A percentile compares a stretch with the other conserved stretches of the same genome.
These are phyloP conservation scores for Gouania willdenowi DNA, from an alignment of 2,797 vertebrate species.

Conservation along the genomic window DNA sequence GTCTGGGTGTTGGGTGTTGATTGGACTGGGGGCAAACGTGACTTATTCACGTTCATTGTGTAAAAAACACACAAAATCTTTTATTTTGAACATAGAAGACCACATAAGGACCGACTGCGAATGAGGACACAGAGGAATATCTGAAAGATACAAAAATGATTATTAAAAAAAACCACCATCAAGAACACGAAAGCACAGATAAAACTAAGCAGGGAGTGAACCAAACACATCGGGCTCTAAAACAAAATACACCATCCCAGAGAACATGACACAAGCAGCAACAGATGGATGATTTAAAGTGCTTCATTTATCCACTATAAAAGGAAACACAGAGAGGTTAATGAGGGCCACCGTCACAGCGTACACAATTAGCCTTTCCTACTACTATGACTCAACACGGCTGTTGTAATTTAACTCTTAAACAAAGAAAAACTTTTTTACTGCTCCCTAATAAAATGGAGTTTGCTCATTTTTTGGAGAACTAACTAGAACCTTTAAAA, in stretches of 20 bases:
- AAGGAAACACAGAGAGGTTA: slow-evolving; percentile 68
- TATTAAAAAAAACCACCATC: too few relatives aligned
- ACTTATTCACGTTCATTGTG: too few relatives aligned
- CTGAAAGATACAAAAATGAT: too few relatives aligned
- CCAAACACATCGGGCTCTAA: too few relatives aligned
- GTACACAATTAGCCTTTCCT: slow-evolving; percentile 63
- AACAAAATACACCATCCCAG: background rate
- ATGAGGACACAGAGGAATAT: too few relatives aligned
- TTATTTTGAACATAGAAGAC: too few relatives aligned
- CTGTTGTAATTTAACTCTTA: slow-evolving; percentile 53
- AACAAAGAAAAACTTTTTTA: slow-evolving; percentile 25
- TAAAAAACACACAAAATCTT: too few relatives aligned
- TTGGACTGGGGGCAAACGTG: too few relatives aligned
- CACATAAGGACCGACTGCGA: too few relatives aligned
- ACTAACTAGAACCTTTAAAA: slow-evolving; percentile 6
- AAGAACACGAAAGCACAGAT: too few relatives aligned
- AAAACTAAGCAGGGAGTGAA: too few relatives aligned
- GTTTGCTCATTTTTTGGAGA: slow-evolving; percentile 41
- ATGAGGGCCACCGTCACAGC: slow-evolving; percentile 59
- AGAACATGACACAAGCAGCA: slow-evolving; percentile 31
- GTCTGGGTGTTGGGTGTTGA: too few relatives aligned
- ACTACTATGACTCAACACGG: slow-evolving; percentile 43
- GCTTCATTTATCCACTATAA: slow-evolving; percentile 58
- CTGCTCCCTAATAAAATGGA: slow-evolving; percentile 29
- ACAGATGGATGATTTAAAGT: slow-evolving; percentile 62